A percentile compares a stretch with the other conserved stretches of the same genome.
phyloP scores from a whole-genome alignment of 1,140 invertebrate species.

The Anoplophora glabripennis region DNA sequence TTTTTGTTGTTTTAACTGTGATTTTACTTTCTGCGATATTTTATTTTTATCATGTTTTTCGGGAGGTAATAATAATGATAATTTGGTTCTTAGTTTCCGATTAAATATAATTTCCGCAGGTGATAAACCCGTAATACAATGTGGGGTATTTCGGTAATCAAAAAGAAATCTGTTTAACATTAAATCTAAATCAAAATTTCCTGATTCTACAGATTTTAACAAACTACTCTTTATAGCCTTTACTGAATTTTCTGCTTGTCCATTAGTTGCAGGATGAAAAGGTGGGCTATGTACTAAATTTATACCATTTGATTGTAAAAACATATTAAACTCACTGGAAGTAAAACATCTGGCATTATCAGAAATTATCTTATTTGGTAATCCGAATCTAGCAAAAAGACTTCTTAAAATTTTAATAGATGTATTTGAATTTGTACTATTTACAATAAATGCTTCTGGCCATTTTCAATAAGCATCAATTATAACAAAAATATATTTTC shows the following conservation, averaged over 20 bases:
- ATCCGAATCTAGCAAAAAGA: neutral
- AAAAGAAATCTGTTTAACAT: conserved; percentile 7
- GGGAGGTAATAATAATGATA: too few relatives aligned
- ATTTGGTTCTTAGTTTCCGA: too few relatives aligned
- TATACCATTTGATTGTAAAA: too few relatives aligned
- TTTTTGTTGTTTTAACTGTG: too few relatives aligned
- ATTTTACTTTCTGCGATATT: too few relatives aligned
- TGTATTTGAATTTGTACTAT: conserved; percentile 14
- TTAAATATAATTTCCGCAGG: too few relatives aligned
- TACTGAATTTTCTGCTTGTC: conserved; percentile 1
- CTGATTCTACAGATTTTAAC: neutral
- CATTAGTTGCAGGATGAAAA: too few relatives aligned
- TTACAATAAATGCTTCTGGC: conserved; percentile 22
- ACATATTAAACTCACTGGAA: too few relatives aligned
- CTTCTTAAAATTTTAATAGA: conserved; percentile 12
- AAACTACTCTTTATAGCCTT: conserved; percentile 20
- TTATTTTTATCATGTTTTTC: too few relatives aligned
- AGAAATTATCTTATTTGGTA: too few relatives aligned
- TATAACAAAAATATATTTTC: conserved; percentile 39
- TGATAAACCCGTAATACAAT: neutral
- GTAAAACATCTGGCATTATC: too few relatives aligned
- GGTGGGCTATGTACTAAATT: too few relatives aligned
- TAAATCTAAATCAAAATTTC: neutral
- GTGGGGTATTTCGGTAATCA: neutral
- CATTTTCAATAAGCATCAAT: conserved; percentile 39